Base-by-base conservation (phyloP, 1,140 invertebrate species). In the Venturia canescens region DNA sequence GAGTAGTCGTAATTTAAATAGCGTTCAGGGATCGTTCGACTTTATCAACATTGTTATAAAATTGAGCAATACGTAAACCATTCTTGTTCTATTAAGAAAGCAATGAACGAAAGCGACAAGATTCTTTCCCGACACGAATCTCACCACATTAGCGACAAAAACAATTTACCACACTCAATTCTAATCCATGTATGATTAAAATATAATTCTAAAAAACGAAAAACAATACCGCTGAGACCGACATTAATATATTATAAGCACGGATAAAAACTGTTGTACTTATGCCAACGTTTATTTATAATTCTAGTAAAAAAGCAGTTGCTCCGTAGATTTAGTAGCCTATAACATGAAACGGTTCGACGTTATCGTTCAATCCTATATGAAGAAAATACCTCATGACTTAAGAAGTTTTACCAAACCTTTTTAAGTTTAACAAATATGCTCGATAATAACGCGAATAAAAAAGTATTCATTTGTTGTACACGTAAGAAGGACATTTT, bases 361-460 rank as follows among this genome's bases (percentile, higher is more conserved):
- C 9, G 60, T 66, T 66, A 44, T 66, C 27, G 27, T 26, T 26
- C 27, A 27, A 3, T 27, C 60, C 5, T 13, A 66, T 66, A 18
- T 57, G 53, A 66, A 27, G 21, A 66, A 66, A 26, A 66, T 66
- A 66, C 60, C 60, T 66, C 60, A 27, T 66, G 27, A 23, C 60
- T 7, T n/a, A 16, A 53, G 3, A 63, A 63, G 57, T 21, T 23
- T 63, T 26, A 63, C 21, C 57, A 63, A 63, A 21, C 16, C 57
- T 9, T n/a, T 63, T 63, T n/a, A 21, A 9, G n/a, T 63, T 63
- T 3, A 21, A 23, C n/a, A 63, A 23, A 23, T 11, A 63, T 63
- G 31, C 31, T 63, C 21, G 21, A 63, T 26, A 21, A 4, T 11
- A 9, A 21, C 21, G 57, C 57, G 57, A 63, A 5, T 63, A 63